Conservation (phyloP, 2,888 invertebrate genomes). For the Sphinx pinastri region DNA sequence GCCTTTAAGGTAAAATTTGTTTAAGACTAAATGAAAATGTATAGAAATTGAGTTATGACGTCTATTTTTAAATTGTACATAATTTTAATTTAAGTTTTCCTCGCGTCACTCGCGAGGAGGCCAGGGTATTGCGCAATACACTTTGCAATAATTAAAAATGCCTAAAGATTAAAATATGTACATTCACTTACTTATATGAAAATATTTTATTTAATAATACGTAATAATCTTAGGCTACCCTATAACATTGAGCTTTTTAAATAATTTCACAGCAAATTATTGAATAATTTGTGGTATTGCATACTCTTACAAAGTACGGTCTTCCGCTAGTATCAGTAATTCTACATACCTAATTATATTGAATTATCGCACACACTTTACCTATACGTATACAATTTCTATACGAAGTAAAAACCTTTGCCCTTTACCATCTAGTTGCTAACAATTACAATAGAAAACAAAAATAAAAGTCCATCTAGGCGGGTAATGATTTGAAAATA, state of each 20-base stretch:
- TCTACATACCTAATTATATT: too few relatives aligned
- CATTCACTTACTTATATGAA: too few relatives aligned
- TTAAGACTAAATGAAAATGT: not conserved
- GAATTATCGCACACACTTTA: too few relatives aligned
- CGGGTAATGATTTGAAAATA: conserved; percentile 13
- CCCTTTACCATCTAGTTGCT: not conserved
- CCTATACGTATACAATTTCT: not conserved
- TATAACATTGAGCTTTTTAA: too few relatives aligned
- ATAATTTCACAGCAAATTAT: too few relatives aligned
- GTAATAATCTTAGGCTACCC: too few relatives aligned
- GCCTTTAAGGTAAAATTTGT: too few relatives aligned
- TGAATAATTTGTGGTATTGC: too few relatives aligned
- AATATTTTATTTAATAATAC: too few relatives aligned
- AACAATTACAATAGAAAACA: not conserved
- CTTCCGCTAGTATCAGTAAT: too few relatives aligned
- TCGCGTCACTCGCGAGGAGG: not conserved
- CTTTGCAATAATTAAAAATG: conserved; percentile 6
- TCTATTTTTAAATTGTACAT: conserved; percentile 16
- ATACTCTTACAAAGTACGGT: too few relatives aligned
- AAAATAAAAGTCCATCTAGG: conserved; percentile 2
- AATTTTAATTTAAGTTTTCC: not conserved
- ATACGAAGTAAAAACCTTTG: not conserved
- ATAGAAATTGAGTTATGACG: not conserved
- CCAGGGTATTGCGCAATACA: conserved; percentile 20
- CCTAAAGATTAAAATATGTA: not conserved